Evolutionary conservation across 2,113 vertebrate species (phyloP), one percentile per base, ranked within the genome.

Genomic region (Meleagris gallopavo): DNA sequence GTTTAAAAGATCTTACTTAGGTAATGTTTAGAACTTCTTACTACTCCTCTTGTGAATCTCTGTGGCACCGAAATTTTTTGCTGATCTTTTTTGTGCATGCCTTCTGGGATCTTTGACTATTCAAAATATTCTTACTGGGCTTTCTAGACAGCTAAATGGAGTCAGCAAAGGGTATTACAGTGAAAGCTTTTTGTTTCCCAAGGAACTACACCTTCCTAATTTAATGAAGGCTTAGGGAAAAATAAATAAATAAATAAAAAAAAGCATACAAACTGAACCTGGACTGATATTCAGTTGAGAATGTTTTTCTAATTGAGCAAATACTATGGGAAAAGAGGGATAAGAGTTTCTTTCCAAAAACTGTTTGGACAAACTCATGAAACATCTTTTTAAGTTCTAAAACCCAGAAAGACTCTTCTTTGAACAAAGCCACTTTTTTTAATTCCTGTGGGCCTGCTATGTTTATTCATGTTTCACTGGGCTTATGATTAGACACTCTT

Each of bases 401-500:
- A 38, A 36, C 73, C 83, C 72, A 45, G 58, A 81, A 92, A 82
- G 10, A 9, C 15, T 71, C 22, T 21, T 85, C 78, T 94, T 80
- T 77, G 64, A 79, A 71, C 17, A 83, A 74, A 71, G 62, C 2
- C 0, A 60, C 84, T 64, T 21, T 25, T 25, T 71, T 91, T 57
- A 92, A 74, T 62, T 71, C 85, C 78, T 69, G 82, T 65, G 46
- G 58, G 27, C 69, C 75, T 94, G 78, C 46, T 88, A 83, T 80
- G 79, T 15, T 80, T 86, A 90, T 41, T 91, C 65, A 54, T 2
- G 0, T 88, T 94, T 81, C 79, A 79, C n/a, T 74, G 66, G 40
- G 86, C 58, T 43, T 71, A 30, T 88, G 92, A 95, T 88, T 92
- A 92, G 86, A 86, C 17, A 7, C n/a, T 61, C 27, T 87, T 81